Conservation (phyloP, 37 sponge, comb jelly and placozoan genomes). For the Sycon ciliatum region DNA sequence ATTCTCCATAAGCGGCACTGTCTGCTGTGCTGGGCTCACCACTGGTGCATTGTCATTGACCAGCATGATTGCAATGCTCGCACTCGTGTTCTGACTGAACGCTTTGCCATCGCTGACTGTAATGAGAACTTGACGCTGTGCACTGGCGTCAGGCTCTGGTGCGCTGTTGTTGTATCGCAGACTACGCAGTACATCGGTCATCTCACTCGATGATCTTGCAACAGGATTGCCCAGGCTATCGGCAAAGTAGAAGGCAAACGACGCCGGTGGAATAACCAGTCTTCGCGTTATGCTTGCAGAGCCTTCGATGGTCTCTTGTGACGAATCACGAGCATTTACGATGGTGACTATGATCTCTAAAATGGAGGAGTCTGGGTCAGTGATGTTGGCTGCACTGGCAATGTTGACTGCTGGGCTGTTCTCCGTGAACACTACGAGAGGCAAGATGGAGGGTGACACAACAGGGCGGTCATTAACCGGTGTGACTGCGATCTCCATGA, state of each 20-base stretch:
- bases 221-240: too few species aligned
- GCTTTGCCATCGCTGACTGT: conserved; percentile 46
- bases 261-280: too few species aligned
- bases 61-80: conserved; percentile 41
- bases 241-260: too few species aligned
- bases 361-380: too few species aligned
- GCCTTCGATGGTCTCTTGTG: too few species aligned
- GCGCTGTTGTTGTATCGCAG: neutral
- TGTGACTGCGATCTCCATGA: neutral
- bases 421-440: conserved; percentile 29
- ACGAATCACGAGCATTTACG: too few species aligned
- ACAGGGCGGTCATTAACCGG: neutral
- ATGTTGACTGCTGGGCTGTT: conserved; percentile 13
- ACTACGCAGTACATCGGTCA: too few species aligned
- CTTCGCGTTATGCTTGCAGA: too few species aligned
- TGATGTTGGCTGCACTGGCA: neutral
- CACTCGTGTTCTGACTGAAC: conserved; percentile 33
- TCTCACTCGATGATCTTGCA: too few species aligned
- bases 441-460: too few species aligned
- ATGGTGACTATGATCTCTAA: too few species aligned
- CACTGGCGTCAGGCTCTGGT: neutral
- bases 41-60: conserved; percentile 59
- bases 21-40: neutral
- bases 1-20: neutral
- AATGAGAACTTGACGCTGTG: neutral